Evolutionary conservation across 2,797 vertebrate species (phyloP).

Genomic region (Lepidocolaptes lacrymiger): DNA sequence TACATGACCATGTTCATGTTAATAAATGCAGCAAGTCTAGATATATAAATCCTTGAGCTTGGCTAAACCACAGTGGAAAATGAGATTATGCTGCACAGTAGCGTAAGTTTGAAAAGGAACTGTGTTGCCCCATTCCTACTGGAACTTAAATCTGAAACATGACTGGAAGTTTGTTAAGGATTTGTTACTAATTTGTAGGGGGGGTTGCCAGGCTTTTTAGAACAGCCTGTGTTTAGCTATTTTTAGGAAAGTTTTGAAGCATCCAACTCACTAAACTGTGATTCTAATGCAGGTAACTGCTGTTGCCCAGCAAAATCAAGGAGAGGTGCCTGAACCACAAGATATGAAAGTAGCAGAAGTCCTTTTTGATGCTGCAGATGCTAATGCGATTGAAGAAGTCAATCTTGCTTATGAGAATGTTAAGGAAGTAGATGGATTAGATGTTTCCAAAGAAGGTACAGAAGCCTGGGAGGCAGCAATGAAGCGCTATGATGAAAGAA

Average conservation of each 20-base stretch:
- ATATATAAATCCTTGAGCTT: background rate
- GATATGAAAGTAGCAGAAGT: slow-evolving; percentile 97
- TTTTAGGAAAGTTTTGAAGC: background rate
- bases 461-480: slow-evolving; percentile 99
- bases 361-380: slow-evolving; percentile 95
- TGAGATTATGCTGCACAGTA: background rate
- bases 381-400: slow-evolving; percentile 97
- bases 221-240: background rate
- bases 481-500: slow-evolving; percentile 97
- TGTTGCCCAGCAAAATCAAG: slow-evolving; percentile 91
- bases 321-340: slow-evolving; percentile 91
- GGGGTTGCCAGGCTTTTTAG: background rate
- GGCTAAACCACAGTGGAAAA: background rate
- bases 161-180: background rate
- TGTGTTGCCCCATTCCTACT: background rate
- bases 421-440: slow-evolving; percentile 96
- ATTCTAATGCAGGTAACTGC: slow-evolving; percentile 87
- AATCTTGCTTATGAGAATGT: slow-evolving; percentile 99
- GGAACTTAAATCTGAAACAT: background rate
- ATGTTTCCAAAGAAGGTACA: slow-evolving; percentile 97
- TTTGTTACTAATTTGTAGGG: background rate
- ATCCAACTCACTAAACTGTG: background rate
- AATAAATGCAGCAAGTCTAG: background rate
- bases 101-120: background rate
- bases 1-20: fast-evolving